phyloP scores from a whole-genome alignment of 2,113 vertebrate genomes.

The Cariama cristata region DNA sequence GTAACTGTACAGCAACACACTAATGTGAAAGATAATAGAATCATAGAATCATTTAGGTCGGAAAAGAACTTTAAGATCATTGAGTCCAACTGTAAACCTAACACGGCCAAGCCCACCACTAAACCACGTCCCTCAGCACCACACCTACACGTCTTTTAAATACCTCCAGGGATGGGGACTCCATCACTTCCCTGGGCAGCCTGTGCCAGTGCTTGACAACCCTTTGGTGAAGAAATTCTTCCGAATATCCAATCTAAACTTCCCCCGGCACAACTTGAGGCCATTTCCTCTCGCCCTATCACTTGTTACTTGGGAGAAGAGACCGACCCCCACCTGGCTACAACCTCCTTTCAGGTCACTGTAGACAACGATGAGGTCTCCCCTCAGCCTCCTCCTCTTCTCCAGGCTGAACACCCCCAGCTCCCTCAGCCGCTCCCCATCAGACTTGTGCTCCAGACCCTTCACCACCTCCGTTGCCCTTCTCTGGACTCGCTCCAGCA shows the following conservation, averaged over 20 bases:
- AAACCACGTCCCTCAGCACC: not conserved
- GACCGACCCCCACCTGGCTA: fast-evolving
- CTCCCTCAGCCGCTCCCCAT: not conserved
- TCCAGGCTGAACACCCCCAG: not conserved
- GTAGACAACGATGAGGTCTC: fast-evolving
- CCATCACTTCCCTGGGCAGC: not conserved
- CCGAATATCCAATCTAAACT: not conserved
- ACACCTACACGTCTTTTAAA: not conserved
- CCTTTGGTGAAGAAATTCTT: not conserved
- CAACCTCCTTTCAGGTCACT: not conserved
- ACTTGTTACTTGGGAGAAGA: not conserved
- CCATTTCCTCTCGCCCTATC: not conserved
- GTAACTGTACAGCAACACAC: not conserved
- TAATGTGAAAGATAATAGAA: not conserved
- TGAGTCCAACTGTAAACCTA: fast-evolving
- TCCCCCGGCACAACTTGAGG: not conserved
- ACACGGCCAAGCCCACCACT: not conserved
- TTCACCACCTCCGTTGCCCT: not conserved
- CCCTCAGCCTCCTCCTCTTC: not conserved
- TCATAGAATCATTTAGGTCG: not conserved
- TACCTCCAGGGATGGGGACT: not conserved
- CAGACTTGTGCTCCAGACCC: not conserved
- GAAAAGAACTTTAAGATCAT: not conserved
- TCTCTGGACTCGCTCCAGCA: not conserved
- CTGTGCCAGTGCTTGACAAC: not conserved